A percentile compares a stretch with the other conserved stretches of the same genome.
These are phyloP conservation scores for Scaptomyza polygonia DNA, from an alignment of 2,888 invertebrate species.

Conservation along the genomic window DNA sequence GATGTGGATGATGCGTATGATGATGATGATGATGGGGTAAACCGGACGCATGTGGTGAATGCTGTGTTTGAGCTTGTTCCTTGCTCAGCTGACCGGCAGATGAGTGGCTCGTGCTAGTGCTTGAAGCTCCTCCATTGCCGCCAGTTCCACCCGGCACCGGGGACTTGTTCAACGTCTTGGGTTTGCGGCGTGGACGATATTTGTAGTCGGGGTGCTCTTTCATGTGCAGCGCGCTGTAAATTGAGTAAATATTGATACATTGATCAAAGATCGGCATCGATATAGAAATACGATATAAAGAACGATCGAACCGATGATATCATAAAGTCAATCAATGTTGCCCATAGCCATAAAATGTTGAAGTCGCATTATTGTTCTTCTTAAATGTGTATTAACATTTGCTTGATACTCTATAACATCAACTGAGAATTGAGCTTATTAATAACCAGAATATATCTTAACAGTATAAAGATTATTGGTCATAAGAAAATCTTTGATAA, in stretches of 20 bases:
- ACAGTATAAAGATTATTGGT: too few relatives aligned
- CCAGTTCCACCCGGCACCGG: constrained; percentile 77
- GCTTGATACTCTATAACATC: constrained; percentile 20
- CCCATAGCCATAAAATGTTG: constrained; percentile 31
- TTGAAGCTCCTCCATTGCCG: constrained; percentile 20
- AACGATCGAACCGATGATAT: constrained; percentile 58
- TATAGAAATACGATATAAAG: constrained; percentile 51
- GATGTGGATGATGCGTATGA: constrained; percentile 51
- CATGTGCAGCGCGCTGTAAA: constrained; percentile 93
- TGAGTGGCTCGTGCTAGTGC: constrained; percentile 12
- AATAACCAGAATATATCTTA: too few relatives aligned
- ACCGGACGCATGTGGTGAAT: constrained; percentile 51
- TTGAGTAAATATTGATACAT: constrained; percentile 65
- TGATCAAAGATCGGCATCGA: constrained; percentile 66
- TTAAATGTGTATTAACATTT: neutral
- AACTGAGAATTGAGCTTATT: neutral
- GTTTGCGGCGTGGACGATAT: constrained; percentile 94
- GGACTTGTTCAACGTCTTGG: constrained; percentile 91
- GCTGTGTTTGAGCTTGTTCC: constrained; percentile 54
- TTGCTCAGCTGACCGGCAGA: constrained; percentile 49
- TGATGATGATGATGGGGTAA: constrained; percentile 58
- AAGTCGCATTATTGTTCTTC: neutral
- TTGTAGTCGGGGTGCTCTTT: constrained; percentile 97
- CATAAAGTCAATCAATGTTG: constrained; percentile 55
- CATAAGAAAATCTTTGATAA: too few relatives aligned